Conservation (phyloP, 2,797 vertebrate genomes). For the Limosa lapponica region DNA sequence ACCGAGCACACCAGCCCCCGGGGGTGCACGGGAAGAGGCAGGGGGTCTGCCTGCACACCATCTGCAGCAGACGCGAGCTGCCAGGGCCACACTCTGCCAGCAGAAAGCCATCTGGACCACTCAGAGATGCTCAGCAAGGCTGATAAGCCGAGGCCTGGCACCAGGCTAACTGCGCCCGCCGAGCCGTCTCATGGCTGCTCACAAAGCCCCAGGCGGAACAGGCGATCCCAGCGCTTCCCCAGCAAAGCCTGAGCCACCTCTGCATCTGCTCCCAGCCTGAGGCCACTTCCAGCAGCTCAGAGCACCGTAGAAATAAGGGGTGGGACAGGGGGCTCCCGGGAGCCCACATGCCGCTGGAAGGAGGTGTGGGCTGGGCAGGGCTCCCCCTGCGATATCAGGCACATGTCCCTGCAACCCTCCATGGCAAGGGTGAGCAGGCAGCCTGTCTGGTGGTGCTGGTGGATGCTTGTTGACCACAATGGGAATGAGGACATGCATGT, state of each 20-base stretch:
- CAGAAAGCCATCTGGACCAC: conserved; percentile 22
- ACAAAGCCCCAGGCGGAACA: not conserved
- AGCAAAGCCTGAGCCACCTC: not conserved
- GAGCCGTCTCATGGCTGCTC: not conserved
- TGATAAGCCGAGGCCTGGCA: conserved; percentile 1
- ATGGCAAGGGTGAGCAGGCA: fast-evolving
- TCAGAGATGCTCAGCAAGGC: not conserved
- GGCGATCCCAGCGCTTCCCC: not conserved
- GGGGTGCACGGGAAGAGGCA: fast-evolving
- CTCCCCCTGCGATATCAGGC: not conserved
- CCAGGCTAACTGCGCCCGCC: not conserved
- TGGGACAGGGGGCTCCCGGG: not conserved
- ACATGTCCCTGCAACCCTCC: not conserved
- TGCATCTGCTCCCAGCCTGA: not conserved
- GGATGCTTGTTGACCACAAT: not conserved
- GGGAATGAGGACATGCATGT: fast-evolving
- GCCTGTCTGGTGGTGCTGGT: not conserved
- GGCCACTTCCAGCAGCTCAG: not conserved
- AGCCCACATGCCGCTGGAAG: not conserved
- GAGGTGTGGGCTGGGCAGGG: not conserved
- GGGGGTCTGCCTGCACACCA: not conserved
- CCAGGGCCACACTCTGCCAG: not conserved
- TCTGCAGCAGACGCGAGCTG: not conserved
- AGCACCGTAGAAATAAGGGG: fast-evolving
- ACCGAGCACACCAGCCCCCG: fast-evolving